These are phyloP conservation scores for Busseola fusca DNA, from an alignment of 2,888 invertebrate genomes.

Conservation along the genomic window DNA sequence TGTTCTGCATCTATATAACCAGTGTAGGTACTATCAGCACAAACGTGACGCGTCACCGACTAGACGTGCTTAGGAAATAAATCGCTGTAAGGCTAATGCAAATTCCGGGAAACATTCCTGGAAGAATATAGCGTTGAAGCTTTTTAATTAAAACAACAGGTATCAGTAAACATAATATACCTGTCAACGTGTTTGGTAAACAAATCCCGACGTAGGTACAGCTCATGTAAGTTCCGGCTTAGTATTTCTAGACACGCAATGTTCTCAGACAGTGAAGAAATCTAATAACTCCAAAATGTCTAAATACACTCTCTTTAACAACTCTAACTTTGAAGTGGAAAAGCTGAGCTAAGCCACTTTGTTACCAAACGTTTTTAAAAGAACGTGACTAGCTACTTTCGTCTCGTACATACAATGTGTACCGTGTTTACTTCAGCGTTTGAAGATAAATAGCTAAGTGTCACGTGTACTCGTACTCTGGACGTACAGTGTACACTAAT, in stretches of 20 bases:
- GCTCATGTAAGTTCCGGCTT: slow-evolving; percentile 8
- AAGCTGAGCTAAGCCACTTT: background rate
- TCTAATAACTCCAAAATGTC: slow-evolving; percentile 3
- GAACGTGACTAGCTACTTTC: slow-evolving; percentile 17
- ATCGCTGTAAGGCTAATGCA: slow-evolving; percentile 22
- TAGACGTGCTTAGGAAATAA: slow-evolving; percentile 32
- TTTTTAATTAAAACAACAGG: slow-evolving; percentile 2
- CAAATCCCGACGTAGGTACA: background rate
- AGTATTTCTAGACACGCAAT: background rate
- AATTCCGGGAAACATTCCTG: slow-evolving; percentile 14
- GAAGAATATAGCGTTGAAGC: background rate
- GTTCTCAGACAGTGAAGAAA: background rate
- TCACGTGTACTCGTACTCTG: slow-evolving; percentile 10
- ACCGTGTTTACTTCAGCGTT: slow-evolving; percentile 28
- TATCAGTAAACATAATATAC: background rate
- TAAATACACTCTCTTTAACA: slow-evolving; percentile 13
- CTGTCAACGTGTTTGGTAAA: slow-evolving; percentile 2
- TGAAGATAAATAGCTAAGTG: slow-evolving; percentile 46
- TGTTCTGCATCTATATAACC: background rate
- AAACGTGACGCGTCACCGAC: slow-evolving; percentile 3
- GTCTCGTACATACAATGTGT: slow-evolving; percentile 19
- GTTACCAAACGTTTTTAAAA: slow-evolving; percentile 38
- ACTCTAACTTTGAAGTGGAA: slow-evolving; percentile 12
- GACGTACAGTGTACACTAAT: slow-evolving; percentile 33
- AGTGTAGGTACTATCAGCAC: background rate